Percentiles rank a stretch among this genome's conserved stretches.
Conservation (phyloP, 2,113 vertebrate species). For the Nannobrachium achirus region DNA sequence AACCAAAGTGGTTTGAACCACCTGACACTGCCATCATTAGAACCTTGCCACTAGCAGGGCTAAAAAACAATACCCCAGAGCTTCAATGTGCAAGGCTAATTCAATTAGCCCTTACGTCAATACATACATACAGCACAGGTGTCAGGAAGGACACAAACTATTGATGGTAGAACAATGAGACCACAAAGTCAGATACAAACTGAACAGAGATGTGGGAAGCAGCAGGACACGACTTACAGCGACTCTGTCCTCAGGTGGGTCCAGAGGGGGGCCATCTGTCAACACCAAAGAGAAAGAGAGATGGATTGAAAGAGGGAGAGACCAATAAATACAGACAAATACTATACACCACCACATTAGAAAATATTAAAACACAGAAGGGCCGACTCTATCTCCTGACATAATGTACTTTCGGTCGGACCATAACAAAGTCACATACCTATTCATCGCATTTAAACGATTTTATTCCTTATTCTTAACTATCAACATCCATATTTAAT, state of each 20-base stretch:
- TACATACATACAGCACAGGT: background rate
- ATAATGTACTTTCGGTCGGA: too few species aligned
- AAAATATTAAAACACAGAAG: too few species aligned
- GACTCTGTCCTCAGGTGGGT: conserved; percentile 88
- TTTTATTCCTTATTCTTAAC: too few species aligned
- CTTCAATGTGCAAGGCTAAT: conserved; percentile 9
- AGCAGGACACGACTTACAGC: conserved; percentile 84
- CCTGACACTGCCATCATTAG: too few species aligned
- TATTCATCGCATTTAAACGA: too few species aligned
- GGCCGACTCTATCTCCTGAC: too few species aligned
- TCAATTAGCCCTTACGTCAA: conserved; percentile 20
- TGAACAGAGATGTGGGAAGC: conserved; percentile 9
- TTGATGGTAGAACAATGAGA: conserved; percentile 20
- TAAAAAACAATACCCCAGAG: background rate
- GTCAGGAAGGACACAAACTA: background rate
- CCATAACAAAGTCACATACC: too few species aligned
- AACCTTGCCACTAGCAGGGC: too few species aligned
- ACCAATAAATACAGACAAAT: conserved; percentile 1
- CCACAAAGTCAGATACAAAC: conserved; percentile 7
- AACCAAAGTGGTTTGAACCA: background rate
- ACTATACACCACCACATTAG: too few species aligned
- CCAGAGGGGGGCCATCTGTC: conserved; percentile 83
- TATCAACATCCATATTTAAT: too few species aligned
- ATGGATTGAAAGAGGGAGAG: conserved; percentile 14
- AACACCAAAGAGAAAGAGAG: conserved; percentile 11